A percentile compares a stretch with the other conserved stretches of the same genome.
These are phyloP conservation scores for Helarctos malayanus DNA, from an alignment of 2,797 vertebrate genomes.

Conservation along the genomic window DNA sequence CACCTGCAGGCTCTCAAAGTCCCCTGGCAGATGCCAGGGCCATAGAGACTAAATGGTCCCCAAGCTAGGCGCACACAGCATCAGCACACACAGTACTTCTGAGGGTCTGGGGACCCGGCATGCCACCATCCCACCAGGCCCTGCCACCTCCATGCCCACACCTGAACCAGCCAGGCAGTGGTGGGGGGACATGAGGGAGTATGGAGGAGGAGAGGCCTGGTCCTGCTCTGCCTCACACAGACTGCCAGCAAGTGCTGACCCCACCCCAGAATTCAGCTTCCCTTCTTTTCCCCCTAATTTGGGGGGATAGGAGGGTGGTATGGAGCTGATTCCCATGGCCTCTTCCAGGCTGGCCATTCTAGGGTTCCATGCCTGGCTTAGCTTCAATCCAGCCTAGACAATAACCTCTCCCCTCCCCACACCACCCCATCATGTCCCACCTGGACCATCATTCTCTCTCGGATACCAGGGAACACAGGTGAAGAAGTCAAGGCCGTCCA, in stretches of 20 bases:
- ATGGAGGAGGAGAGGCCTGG: background rate
- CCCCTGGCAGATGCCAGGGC: background rate
- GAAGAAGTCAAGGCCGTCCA: background rate
- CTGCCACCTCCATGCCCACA: no score
- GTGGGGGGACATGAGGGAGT: fast-evolving
- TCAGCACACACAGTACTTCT: background rate
- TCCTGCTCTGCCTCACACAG: background rate
- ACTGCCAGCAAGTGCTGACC: background rate
- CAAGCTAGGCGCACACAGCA: background rate
- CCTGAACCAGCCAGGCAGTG: background rate
- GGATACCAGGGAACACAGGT: background rate
- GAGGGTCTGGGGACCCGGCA: background rate
- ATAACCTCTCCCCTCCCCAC: no score
- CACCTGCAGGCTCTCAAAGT: background rate
- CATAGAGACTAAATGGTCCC: background rate
- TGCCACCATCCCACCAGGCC: background rate
- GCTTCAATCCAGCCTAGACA: background rate
- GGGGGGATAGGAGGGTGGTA: background rate
- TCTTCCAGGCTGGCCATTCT: constrained; percentile 38
- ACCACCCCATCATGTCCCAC: background rate
- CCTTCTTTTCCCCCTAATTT: background rate
- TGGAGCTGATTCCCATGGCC: background rate
- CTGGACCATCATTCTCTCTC: background rate
- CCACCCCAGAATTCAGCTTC: background rate
- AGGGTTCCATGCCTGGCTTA: background rate